A percentile compares a stretch with the other conserved stretches of the same genome.
Evolutionary conservation across 2,797 vertebrate species (phyloP).

Genomic region (Synaphobranchus kaupii): DNA sequence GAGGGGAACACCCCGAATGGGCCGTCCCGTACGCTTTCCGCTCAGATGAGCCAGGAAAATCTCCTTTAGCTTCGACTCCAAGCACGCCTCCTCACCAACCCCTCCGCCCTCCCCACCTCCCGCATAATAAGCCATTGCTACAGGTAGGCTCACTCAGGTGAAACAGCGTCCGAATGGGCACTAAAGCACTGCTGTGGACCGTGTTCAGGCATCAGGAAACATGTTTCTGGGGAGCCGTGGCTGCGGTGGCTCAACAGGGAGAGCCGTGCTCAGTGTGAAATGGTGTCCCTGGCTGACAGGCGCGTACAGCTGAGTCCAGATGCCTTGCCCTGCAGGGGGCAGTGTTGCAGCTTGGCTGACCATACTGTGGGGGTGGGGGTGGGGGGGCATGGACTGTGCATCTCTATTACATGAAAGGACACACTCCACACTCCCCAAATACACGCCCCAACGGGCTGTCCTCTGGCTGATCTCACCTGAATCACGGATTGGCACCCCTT

Average conservation of each 20-base stretch:
- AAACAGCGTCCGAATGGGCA: background rate
- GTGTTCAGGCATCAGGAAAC: background rate
- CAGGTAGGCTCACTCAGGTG: background rate
- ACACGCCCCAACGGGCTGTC: background rate
- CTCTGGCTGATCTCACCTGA: conserved; percentile 16
- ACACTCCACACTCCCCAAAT: background rate
- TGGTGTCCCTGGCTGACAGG: background rate
- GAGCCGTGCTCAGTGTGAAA: background rate
- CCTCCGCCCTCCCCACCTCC: background rate
- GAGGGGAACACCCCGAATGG: conserved; percentile 36
- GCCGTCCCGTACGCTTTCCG: conserved; percentile 57
- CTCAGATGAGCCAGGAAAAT: conserved; percentile 54
- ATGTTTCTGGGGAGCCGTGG: background rate
- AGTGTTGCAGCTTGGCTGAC: background rate
- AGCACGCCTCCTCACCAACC: background rate
- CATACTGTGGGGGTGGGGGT: background rate
- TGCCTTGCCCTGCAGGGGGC: conserved; percentile 16
- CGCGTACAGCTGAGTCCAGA: background rate
- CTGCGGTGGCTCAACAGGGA: background rate
- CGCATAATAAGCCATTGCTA: background rate
- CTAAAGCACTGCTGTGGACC: background rate
- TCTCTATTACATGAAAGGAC: background rate
- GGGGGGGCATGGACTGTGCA: background rate
- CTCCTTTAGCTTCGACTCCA: conserved; percentile 3
- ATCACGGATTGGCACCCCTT: conserved; percentile 17